Evolutionary conservation across 2,888 invertebrate species (phyloP), one percentile per base, ranked within the genome.

Genomic region (Apantesis nais): DNA sequence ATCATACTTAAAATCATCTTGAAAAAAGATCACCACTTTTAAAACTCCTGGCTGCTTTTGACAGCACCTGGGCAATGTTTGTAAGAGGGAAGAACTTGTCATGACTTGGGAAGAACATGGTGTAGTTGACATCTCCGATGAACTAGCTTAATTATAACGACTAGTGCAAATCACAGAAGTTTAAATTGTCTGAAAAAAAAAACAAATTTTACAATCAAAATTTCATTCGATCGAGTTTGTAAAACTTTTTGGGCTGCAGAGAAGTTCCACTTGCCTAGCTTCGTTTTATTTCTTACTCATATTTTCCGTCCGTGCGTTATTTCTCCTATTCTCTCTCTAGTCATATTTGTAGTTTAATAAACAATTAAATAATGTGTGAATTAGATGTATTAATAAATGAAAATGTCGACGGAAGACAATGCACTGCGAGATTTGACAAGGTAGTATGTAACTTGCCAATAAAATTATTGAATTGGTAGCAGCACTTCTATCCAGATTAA

Each of bases 371-470:
- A 67, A 58, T 74, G 74, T 71, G 67, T 74, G 44, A 63, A 34
- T 74, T 74, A 71, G 74, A 58, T 72, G 55, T 76, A 7, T 31
- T 41, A 75, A 62, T 77, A 79, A 73, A 76, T 74, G 68, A 81
- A 67, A 77, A 84, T 85, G 78, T 82, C 78, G 69, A 78, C 64
- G 76, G 76, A 78, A 78, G 82, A 83, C 76, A 85, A 85, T 88
- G 92, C 93, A 94, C 93, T 87, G 90, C 89, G 93, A 81, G 93
- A 93, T 93, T 93, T 94, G 94, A 94, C 88, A 89, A 85, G 78
- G 88, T 93, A 93, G 92, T 79, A 71, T 88, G 84, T 90, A 66
- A 25, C 44, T 63, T 84, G 86, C 87, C 86, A 86, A 87, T 83
- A 79, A 80, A 82, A 80, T 84, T 75, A 81, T 39, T 87, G 83